Conservation (phyloP, 2,797 vertebrate species). For the Sus cebifrons region DNA sequence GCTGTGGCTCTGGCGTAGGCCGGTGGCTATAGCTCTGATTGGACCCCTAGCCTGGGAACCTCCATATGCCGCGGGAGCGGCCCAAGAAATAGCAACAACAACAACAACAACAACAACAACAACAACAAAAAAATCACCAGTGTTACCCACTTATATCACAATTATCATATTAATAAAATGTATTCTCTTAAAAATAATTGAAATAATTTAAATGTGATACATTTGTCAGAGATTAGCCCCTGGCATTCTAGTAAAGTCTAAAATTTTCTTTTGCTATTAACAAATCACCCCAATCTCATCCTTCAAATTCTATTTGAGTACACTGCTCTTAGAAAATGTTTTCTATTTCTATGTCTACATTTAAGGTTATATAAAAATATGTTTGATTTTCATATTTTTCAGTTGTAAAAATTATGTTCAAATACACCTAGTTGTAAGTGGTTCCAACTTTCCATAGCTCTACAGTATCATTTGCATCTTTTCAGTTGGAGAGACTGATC, state of each 20-base stretch:
- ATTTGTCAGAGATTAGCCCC: neutral
- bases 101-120: no score
- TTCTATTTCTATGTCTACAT: constrained; percentile 16
- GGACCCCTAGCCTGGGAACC: no score
- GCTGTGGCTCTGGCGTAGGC: no score
- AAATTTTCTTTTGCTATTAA: constrained; percentile 20
- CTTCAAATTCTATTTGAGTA: constrained; percentile 11
- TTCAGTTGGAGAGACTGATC: neutral
- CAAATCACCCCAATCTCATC: neutral
- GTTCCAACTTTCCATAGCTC: neutral
- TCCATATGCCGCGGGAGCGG: no score
- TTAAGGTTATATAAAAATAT: constrained; percentile 10
- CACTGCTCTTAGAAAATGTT: neutral
- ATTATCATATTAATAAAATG: neutral
- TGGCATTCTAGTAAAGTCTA: neutral
- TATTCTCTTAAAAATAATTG: constrained; percentile 21
- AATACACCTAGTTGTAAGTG: neutral
- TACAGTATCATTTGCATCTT: neutral
- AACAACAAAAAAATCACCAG: neutral
- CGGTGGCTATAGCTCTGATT: no score
- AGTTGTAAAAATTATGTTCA: constrained; percentile 43
- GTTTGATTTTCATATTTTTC: neutral
- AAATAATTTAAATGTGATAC: constrained; percentile 37
- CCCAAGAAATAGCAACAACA: no score
- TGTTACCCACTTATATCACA: neutral